phyloP scores from a whole-genome alignment of 2,113 vertebrate genomes.

The Raja brachyura region DNA sequence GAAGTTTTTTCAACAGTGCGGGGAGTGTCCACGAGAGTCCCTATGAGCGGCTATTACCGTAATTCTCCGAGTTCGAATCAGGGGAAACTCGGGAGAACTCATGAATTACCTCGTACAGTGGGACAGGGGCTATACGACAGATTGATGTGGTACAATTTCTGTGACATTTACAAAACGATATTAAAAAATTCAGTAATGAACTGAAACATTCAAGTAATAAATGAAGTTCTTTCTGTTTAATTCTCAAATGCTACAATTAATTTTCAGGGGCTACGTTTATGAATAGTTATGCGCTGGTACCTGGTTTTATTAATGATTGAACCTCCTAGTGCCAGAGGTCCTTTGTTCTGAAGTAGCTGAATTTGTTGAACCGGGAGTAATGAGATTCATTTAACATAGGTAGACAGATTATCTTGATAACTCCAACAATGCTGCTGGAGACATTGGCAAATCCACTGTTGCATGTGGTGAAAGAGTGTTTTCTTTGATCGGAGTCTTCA shows the following conservation, averaged over 20 bases:
- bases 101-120: too few relatives aligned
- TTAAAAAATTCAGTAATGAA: neutral
- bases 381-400: neutral
- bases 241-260: conserved; percentile 19
- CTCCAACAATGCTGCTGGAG: neutral
- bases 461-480: neutral
- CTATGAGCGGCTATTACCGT: too few relatives aligned
- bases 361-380: neutral
- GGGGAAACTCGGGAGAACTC: too few relatives aligned
- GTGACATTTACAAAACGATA: neutral
- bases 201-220: conserved; percentile 14
- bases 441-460: neutral
- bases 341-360: neutral
- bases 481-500: neutral
- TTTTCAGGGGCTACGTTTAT: neutral
- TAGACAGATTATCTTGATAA: neutral
- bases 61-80: too few relatives aligned
- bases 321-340: neutral
- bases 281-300: neutral
- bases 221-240: neutral
- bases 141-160: neutral
- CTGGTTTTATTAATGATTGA: neutral
- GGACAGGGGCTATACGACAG: neutral
- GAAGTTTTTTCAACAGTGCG: too few relatives aligned
- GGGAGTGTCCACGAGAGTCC: too few relatives aligned